A percentile compares a stretch with the other conserved stretches of the same genome.
Evolutionary conservation across 2,888 invertebrate species (phyloP).

Genomic region (Drosophila pegasa): DNA sequence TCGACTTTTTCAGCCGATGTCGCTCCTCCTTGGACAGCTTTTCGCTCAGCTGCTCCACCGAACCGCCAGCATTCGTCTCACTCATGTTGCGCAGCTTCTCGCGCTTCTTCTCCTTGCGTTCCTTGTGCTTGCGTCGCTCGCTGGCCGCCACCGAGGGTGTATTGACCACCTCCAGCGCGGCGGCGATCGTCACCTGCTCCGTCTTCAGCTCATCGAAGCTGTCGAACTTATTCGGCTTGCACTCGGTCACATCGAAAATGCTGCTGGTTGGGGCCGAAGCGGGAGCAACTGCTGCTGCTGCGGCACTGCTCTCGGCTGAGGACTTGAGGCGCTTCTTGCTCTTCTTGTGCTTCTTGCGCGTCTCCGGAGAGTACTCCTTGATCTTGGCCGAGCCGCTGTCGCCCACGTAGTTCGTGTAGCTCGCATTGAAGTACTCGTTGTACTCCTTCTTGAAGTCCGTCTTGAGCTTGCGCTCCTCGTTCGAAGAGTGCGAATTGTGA

Average conservation of each 20-base stretch:
- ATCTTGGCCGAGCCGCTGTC: conserved; percentile 50
- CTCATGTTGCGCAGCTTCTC: conserved; percentile 81
- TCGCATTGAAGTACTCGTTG: conserved; percentile 68
- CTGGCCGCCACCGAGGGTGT: conserved; percentile 23
- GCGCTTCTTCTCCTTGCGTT: conserved; percentile 84
- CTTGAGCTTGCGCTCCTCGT: conserved; percentile 85
- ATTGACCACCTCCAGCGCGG: conserved; percentile 8
- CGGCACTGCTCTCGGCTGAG: conserved; percentile 33
- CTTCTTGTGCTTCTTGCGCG: conserved; percentile 92
- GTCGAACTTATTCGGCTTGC: conserved; percentile 83
- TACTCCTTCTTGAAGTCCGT: conserved; percentile 81
- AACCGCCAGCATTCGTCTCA: conserved; percentile 58
- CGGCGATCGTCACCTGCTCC: conserved; percentile 46
- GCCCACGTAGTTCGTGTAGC: conserved; percentile 39
- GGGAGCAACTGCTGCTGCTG: neutral
- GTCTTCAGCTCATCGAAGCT: conserved; percentile 86
- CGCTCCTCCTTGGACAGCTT: conserved; percentile 84
- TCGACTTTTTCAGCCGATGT: conserved; percentile 86
- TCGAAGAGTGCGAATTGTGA: conserved; percentile 83
- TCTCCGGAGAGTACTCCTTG: conserved; percentile 85
- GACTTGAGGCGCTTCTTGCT: conserved; percentile 92
- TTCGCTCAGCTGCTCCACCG: conserved; percentile 65
- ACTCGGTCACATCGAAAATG: conserved; percentile 58
- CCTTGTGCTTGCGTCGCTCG: conserved; percentile 84
- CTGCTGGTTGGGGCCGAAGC: conserved; percentile 8